A percentile compares a stretch with the other conserved stretches of the same genome.
phyloP scores from a whole-genome alignment of 2,888 invertebrate species.

The Ormyrus labotus region DNA sequence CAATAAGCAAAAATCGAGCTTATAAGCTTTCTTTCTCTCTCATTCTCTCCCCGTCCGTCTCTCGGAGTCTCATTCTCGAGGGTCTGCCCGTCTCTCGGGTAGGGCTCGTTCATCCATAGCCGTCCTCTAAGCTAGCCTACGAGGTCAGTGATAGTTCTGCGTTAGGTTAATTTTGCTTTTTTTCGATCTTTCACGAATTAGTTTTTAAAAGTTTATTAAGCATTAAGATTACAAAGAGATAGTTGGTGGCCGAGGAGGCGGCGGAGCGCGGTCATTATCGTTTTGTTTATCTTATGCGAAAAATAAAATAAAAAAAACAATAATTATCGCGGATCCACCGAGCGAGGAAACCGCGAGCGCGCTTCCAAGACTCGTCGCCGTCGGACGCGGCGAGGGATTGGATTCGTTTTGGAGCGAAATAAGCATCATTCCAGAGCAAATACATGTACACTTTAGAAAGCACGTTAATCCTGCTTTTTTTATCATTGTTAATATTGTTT shows the following conservation, averaged over 20 bases:
- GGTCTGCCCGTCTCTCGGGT: conserved; percentile 57
- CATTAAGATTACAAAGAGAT: too few species aligned
- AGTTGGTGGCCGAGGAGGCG: too few species aligned
- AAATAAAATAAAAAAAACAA: conserved; percentile 56
- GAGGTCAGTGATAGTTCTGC: conserved; percentile 65
- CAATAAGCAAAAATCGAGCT: conserved; percentile 50
- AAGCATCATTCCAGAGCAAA: too few species aligned
- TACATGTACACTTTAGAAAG: too few species aligned
- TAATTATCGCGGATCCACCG: conserved; percentile 23
- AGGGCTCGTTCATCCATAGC: conserved; percentile 65
- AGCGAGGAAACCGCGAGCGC: conserved; percentile 36
- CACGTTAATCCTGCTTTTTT: too few species aligned
- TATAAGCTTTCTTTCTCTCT: conserved; percentile 49
- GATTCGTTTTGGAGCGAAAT: neutral
- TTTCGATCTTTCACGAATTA: conserved; percentile 50
- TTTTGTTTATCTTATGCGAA: conserved; percentile 52
- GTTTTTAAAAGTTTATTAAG: neutral
- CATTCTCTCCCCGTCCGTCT: conserved; percentile 32
- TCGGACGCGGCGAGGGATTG: conserved; percentile 51
- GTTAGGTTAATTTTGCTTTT: conserved; percentile 60
- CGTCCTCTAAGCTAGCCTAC: conserved; percentile 73
- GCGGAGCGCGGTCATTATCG: conserved; percentile 43
- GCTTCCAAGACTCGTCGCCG: conserved; percentile 40
- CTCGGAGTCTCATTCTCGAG: conserved; percentile 53
- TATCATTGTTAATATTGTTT: too few species aligned